Conservation (phyloP, 2,113 vertebrate species). For the Scopus umbretta region DNA sequence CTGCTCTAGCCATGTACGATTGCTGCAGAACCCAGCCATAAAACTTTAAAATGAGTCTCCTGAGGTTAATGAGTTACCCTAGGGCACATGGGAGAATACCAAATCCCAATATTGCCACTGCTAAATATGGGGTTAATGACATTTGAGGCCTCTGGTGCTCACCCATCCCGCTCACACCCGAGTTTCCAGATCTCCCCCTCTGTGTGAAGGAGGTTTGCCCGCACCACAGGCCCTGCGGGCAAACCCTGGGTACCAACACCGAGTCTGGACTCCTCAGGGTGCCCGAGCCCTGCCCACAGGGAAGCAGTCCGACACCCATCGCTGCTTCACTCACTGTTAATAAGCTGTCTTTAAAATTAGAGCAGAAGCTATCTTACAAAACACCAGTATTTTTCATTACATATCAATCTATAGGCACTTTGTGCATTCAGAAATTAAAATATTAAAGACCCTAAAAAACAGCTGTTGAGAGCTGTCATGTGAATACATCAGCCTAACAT, state of each 20-base stretch:
- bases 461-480: fast-evolving
- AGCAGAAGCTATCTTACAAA: fast-evolving
- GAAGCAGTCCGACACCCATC: neutral
- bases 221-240: neutral
- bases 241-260: neutral
- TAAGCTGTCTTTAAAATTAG: neutral
- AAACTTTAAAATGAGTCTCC: neutral
- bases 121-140: neutral
- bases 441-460: fast-evolving
- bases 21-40: neutral
- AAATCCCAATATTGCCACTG: neutral
- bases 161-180: fast-evolving
- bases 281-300: neutral
- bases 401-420: neutral
- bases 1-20: neutral
- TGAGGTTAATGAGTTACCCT: neutral
- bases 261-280: too few species aligned
- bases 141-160: neutral
- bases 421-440: fast-evolving
- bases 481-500: fast-evolving
- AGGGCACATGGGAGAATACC: neutral
- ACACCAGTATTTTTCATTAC: neutral
- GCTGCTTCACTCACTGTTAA: neutral
- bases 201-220: neutral
- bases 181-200: too few species aligned